These are phyloP conservation scores for Umimayanthus chanpuru DNA, from an alignment of 92 coral and sea anemone species.

Conservation along the genomic window DNA sequence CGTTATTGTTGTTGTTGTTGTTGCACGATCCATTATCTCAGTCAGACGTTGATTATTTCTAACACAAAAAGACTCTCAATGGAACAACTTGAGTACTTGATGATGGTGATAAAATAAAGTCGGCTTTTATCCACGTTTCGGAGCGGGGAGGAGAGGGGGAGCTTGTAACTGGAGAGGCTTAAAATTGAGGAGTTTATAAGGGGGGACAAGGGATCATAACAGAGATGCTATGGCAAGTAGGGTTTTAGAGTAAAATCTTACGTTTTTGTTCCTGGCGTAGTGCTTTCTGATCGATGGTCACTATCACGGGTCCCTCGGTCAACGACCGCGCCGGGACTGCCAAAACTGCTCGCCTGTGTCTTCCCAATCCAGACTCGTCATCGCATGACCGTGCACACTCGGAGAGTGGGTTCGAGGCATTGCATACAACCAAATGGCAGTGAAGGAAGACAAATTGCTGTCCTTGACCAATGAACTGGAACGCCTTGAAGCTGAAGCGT, in stretches of 20 bases:
- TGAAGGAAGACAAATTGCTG: conserved; percentile 75
- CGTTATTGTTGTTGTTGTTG: no score
- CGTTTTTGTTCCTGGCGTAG: conserved; percentile 40
- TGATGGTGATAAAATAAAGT: no score
- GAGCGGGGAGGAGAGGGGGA: no score
- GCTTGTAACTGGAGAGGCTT: no score
- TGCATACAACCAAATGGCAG: conserved; percentile 79
- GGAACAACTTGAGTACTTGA: no score
- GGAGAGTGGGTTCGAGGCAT: conserved; percentile 71
- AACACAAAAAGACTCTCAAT: no score
- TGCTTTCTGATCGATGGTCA: conserved; percentile 44
- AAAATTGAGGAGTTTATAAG: no score
- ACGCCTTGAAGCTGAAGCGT: conserved; percentile 82
- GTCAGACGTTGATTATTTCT: no score
- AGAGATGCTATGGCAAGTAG: no score
- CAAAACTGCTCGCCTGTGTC: conserved; percentile 47
- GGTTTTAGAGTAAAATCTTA: not conserved
- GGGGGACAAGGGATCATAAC: no score
- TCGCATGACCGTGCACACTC: conserved; percentile 68
- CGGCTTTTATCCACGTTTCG: no score
- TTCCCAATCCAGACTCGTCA: conserved; percentile 47
- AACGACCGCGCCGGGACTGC: conserved; percentile 62
- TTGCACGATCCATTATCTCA: no score
- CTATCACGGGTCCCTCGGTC: conserved; percentile 75
- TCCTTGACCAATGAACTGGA: conserved; percentile 70